A percentile compares a stretch with the other conserved stretches of the same genome.
These are phyloP conservation scores for Drosophila rufa DNA, from an alignment of 1,140 invertebrate genomes.

Conservation along the genomic window DNA sequence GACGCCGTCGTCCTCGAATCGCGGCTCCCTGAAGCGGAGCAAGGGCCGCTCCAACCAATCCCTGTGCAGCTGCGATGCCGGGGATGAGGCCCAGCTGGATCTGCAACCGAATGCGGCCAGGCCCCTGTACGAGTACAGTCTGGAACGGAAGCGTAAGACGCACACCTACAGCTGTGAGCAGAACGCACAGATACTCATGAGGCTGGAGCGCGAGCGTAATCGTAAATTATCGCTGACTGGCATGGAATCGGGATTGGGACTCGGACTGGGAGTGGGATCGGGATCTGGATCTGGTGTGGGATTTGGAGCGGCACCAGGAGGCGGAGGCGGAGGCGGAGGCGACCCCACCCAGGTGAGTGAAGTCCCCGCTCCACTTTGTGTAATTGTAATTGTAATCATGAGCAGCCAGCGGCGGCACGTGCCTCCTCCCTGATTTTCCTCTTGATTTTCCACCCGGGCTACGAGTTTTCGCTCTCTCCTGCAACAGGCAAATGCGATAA, in stretches of 20 bases:
- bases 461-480: not conserved
- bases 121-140: constrained; percentile 80
- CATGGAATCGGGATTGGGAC: constrained; percentile 18
- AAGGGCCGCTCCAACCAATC: constrained; percentile 84
- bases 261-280: constrained; percentile 10
- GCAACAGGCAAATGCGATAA: constrained; percentile 64
- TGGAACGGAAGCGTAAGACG: constrained; percentile 79
- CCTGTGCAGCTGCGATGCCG: constrained; percentile 81
- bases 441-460: constrained; percentile 11
- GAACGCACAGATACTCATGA: constrained; percentile 84
- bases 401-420: constrained; percentile 54
- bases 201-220: constrained; percentile 83
- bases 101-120: constrained; percentile 77
- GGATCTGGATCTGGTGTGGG: constrained; percentile 4
- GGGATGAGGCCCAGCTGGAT: constrained; percentile 75
- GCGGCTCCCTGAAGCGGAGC: constrained; percentile 78
- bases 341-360: constrained; percentile 68
- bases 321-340: constrained; percentile 6
- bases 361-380: constrained; percentile 47
- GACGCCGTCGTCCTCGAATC: constrained; percentile 56
- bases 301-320: constrained; percentile 9
- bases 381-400: constrained; percentile 71
- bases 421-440: constrained; percentile 19
- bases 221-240: constrained; percentile 79
- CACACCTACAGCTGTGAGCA: constrained; percentile 84